Evolutionary conservation across 2,113 vertebrate species (phyloP), one percentile per base, ranked within the genome.

Genomic region (Oncorhynchus clarkii): DNA sequence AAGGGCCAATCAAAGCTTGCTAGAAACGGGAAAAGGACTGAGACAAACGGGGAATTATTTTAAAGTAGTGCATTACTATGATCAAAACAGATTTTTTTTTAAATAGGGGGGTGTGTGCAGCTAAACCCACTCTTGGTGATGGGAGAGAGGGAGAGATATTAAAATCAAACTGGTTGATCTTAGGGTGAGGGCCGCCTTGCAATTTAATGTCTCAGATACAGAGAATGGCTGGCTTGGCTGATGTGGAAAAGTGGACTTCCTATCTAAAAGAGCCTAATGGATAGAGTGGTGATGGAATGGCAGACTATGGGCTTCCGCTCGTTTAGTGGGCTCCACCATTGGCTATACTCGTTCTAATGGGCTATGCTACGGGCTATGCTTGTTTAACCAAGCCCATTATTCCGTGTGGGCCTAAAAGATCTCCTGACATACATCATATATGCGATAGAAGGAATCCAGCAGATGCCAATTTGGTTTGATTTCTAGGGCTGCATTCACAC

Each of bases 181-280:
- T 20, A 67, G 68, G 73, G 62, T 71, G 72, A 79, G 24, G 83
- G 85, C 34, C 9, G 1, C 60, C 16, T 2, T 22, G 82, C 68
- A 83, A 81, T 81, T 88, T 86, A 85, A 77, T 51, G 69, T 79
- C 76, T 87, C 66, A 73, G 71, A 76, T 67, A 83, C 66, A 75
- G 67, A 75, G 67, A 83, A 84, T 59, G 11, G 60, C 60, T 70
- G 48, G 31, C 20, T 76, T 80, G 80, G 79, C 83, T 80, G 70
- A 86, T 82, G 77, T 86, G 77, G 73, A 76, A 74, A 84, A 79
- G 64, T 29, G 22, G 73, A 80, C 84, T 81, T 86, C 77, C 74
- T 87, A 83, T 83, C 81, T 85, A 83, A 86, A 84, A 83, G 79
- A 70, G 78, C n/a, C 68, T 85, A 86, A 86, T 86, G 71, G 78